Evolutionary conservation across 1,140 invertebrate genomes (phyloP).

Genomic region (Drosophila sproati): DNA sequence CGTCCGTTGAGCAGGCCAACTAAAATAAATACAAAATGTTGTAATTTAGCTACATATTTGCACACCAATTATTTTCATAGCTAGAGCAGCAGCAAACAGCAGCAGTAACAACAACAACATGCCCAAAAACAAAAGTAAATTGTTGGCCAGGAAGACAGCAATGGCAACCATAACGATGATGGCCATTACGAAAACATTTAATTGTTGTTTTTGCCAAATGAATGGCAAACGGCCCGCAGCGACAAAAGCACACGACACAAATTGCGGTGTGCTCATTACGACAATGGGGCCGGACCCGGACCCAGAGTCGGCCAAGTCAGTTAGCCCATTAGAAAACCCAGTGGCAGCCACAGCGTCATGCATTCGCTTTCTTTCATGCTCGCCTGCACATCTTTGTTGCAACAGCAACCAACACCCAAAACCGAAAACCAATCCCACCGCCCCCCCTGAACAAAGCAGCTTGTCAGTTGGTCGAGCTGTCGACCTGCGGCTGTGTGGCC

Average conservation of each 20-base stretch:
- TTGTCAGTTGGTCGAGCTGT: constrained; percentile 59
- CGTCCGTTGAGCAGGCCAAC: constrained; percentile 54
- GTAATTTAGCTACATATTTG: constrained; percentile 79
- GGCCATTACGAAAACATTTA: constrained; percentile 82
- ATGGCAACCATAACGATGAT: constrained; percentile 37
- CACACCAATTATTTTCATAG: constrained; percentile 77
- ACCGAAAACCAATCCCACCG: neutral
- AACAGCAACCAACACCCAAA: constrained; percentile 1
- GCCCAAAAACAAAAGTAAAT: constrained; percentile 76
- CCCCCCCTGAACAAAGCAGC: constrained; percentile 56
- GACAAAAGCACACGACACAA: constrained; percentile 71
- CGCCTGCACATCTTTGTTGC: constrained; percentile 58
- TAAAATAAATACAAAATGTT: constrained; percentile 78
- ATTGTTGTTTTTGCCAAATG: constrained; percentile 83
- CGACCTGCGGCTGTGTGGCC: constrained; percentile 71
- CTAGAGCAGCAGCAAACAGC: constrained; percentile 41
- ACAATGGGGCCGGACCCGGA: constrained; percentile 52
- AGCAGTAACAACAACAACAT: constrained; percentile 40
- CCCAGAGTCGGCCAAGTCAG: constrained; percentile 18
- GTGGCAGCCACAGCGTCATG: constrained; percentile 42
- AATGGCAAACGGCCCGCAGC: constrained; percentile 79
- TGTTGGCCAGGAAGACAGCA: constrained; percentile 55
- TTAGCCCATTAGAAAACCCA: constrained; percentile 62
- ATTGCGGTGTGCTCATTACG: constrained; percentile 81
- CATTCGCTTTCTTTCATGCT: constrained; percentile 77